Percentiles rank a stretch among this genome's conserved stretches.
phyloP scores from a whole-genome alignment of 2,888 invertebrate species.

The Drosophila planitibia region DNA sequence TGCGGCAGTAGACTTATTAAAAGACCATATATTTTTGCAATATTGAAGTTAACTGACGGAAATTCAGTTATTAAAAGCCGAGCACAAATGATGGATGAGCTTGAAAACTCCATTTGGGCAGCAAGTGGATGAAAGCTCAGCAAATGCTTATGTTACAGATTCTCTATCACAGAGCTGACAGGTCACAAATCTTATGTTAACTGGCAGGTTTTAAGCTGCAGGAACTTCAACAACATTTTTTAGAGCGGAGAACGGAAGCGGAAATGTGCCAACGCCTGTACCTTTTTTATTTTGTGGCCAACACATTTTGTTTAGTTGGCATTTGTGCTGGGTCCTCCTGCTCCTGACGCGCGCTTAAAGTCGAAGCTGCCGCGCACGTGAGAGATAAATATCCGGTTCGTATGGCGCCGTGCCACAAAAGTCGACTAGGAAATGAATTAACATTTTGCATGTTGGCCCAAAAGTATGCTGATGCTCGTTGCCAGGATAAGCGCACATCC shows the following conservation, averaged over 20 bases:
- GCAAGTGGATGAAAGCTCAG: conserved; percentile 27
- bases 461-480: conserved; percentile 18
- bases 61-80: conserved; percentile 68
- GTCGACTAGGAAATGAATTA: conserved; percentile 73
- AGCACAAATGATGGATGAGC: conserved; percentile 58
- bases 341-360: conserved; percentile 13
- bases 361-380: conserved; percentile 46
- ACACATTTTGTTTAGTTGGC: conserved; percentile 62
- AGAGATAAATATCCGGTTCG: conserved; percentile 71
- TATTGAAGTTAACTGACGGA: conserved; percentile 68
- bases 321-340: conserved; percentile 20
- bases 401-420: conserved; percentile 33
- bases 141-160: conserved; percentile 29
- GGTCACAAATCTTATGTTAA: conserved; percentile 43
- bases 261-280: conserved; percentile 67
- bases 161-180: conserved; percentile 17
- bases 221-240: conserved; percentile 32
- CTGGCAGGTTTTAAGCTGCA: conserved; percentile 32
- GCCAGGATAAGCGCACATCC: conserved; percentile 54
- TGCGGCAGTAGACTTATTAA: conserved; percentile 63
- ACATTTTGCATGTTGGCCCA: conserved; percentile 74
- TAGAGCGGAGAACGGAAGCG: conserved; percentile 53
- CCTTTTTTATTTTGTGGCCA: conserved; percentile 29
- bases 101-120: conserved; percentile 52
- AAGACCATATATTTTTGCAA: conserved; percentile 65